Evolutionary conservation across 2,113 vertebrate genomes (phyloP), one percentile per base, ranked within the genome.

Genomic region (Passer montanus): DNA sequence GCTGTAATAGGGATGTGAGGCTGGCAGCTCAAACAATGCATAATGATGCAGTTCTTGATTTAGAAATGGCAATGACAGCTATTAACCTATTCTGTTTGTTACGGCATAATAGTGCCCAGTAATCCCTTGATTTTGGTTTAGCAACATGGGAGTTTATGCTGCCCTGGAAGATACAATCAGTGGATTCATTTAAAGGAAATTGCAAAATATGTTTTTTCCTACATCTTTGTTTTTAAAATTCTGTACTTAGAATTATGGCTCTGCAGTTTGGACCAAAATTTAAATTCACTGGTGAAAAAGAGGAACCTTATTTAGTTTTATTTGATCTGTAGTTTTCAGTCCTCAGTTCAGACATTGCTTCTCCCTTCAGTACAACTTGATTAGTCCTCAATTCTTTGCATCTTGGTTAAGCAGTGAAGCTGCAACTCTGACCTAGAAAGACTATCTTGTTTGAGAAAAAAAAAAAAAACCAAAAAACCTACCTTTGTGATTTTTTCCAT

Each of bases 81-180:
- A 89, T 93, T 95, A 97, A 83, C 95, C 93, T 69, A 64, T 82
- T 93, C 86, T 92, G 82, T 96, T 94, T 95, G 89, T 92, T 95
- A 91, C 22, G 11, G 76, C 80, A 88, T 94, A 93, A 94, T 58
- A 75, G 92, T 63, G 41, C 69, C 7, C 2, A 67, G 53, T 58
- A 64, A 66, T 67, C 58, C 82, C 92, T 94, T 90, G 92, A 73
- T 96, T 96, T 96, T 84, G 27, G 20, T 49, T 94, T 86, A 94
- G 72, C 64, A 47, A 63, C 47, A 35, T 0, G 7, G 69, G 83
- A 79, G 68, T 72, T 90, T 70, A 84, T 77, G 80, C 84, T 93
- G 69, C 16, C 35, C 62, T 56, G 35, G 66, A 81, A 87, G 70
- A 56, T 1, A 56, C 37, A 64, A 30, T 44, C 27, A 15, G 6